Evolutionary conservation across 2,113 vertebrate genomes (phyloP), one percentile per base, ranked within the genome.

Genomic region (Aviceda subcristata): DNA sequence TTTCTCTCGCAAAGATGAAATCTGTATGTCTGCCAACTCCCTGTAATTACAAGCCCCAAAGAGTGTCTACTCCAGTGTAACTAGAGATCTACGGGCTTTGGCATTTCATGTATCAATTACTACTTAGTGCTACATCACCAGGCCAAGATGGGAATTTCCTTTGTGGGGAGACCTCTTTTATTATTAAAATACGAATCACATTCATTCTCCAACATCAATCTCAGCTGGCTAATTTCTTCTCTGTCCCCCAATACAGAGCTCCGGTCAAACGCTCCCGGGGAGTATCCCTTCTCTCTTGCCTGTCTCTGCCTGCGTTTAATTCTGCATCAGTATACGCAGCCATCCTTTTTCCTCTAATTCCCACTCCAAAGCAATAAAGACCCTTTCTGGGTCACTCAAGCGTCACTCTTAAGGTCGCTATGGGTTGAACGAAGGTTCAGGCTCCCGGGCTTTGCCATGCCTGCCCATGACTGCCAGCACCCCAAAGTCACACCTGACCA

Each of bases 141-240:
- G 82, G 59, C 96, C 90, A 69, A 74, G 81, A 93, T 86, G 90
- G 88, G 96, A 96, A 97, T 93, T 93, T 94, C 90, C 62, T 97
- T 95, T 94, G 85, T 90, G 90, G 82, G 55, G 59, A 96, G 63
- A 86, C 67, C 80, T 92, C 74, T 82, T 91, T 95, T 91, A 91
- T 94, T 97, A 95, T 90, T 92, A 97, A 97, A 95, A 96, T 85
- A 69, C 0, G 1, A 90, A 91, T 86, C 45, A 66, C 43, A 57
- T 95, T 94, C 36, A 1, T 72, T 94, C 80, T 91, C 57, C 67
- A 88, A 59, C 77, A 90, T 82, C 89, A 72, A 46, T 62, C 77
- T 95, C 89, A 85, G 56, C 36, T 86, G 62, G 24, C 20, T 92
- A 73, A 91, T 92, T 95, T 85, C 26, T 94, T 73, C 89, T 87